A percentile compares a stretch with the other conserved stretches of the same genome.
phyloP scores from a whole-genome alignment of 2,113 vertebrate species.

The Merops nubicus region DNA sequence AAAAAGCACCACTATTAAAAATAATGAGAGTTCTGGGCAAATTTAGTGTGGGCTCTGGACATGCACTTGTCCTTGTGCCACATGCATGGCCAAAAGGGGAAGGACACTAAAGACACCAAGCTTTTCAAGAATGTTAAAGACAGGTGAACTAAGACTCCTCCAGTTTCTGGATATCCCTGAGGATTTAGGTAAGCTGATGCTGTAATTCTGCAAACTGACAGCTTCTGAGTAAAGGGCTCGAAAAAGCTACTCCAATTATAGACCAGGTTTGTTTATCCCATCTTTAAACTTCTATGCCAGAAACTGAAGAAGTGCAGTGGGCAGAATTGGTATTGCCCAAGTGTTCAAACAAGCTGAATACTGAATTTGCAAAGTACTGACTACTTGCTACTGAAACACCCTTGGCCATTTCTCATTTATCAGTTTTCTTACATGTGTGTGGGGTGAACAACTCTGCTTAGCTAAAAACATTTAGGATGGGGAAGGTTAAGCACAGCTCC shows the following conservation, averaged over 20 bases:
- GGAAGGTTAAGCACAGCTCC: neutral
- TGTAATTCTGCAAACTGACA: neutral
- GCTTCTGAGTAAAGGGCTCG: neutral
- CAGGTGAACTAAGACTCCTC: neutral
- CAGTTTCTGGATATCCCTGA: neutral
- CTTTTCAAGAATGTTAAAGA: neutral
- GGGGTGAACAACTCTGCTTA: neutral
- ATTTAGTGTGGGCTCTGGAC: neutral
- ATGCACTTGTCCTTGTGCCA: neutral
- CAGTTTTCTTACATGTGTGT: neutral
- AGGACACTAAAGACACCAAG: neutral
- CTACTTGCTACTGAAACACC: neutral
- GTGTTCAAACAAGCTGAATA: too few relatives aligned
- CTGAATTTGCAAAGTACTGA: neutral
- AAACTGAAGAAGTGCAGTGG: neutral
- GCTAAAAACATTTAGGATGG: neutral
- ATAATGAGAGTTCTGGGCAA: neutral
- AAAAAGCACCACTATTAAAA: neutral
- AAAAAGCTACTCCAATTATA: neutral
- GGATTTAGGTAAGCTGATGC: neutral
- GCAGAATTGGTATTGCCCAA: neutral
- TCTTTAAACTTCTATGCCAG: neutral
- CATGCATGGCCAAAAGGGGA: neutral
- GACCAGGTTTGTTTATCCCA: neutral
- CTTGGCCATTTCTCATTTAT: neutral